Evolutionary conservation across 2,797 vertebrate genomes (phyloP).

Genomic region (Chaetodon trifasciatus): DNA sequence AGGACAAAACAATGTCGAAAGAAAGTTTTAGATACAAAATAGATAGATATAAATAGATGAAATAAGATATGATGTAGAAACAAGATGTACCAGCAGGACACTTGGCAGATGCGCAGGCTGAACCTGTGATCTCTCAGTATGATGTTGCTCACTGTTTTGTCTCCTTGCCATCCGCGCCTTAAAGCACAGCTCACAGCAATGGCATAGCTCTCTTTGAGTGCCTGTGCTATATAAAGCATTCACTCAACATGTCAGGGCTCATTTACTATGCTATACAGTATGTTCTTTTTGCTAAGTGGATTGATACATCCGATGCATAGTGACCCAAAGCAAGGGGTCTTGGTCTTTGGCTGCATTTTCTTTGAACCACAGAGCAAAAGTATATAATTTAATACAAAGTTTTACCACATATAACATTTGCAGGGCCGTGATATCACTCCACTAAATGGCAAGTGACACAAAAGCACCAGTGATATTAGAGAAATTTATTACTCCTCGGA

Average conservation of each 20-base stretch:
- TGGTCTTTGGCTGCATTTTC: slow-evolving; percentile 23
- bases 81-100: slow-evolving; percentile 6
- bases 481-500: slow-evolving; percentile 58
- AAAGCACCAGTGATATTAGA: slow-evolving; percentile 54
- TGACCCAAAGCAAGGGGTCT: slow-evolving; percentile 62
- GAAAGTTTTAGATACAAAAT: not conserved
- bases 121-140: slow-evolving; percentile 41
- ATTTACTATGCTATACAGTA: slow-evolving; percentile 60
- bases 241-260: slow-evolving; percentile 63
- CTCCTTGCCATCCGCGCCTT: slow-evolving; percentile 32
- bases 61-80: not conserved
- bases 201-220: slow-evolving; percentile 32
- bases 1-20: not conserved
- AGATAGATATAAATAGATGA: too few relatives aligned
- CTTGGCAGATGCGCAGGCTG: slow-evolving; percentile 13
- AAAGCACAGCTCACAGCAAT: slow-evolving; percentile 39
- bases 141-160: slow-evolving; percentile 36
- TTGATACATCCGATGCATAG: slow-evolving; percentile 56
- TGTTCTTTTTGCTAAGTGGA: slow-evolving; percentile 61
- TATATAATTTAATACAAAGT: slow-evolving; percentile 58
- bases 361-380: slow-evolving; percentile 47
- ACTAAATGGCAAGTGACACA: slow-evolving; percentile 56
- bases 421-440: slow-evolving; percentile 31
- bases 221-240: slow-evolving; percentile 62
- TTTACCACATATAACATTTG: slow-evolving; percentile 40